phyloP scores from a whole-genome alignment of 2,113 vertebrate genomes.

The Falcunculus frontatus region DNA sequence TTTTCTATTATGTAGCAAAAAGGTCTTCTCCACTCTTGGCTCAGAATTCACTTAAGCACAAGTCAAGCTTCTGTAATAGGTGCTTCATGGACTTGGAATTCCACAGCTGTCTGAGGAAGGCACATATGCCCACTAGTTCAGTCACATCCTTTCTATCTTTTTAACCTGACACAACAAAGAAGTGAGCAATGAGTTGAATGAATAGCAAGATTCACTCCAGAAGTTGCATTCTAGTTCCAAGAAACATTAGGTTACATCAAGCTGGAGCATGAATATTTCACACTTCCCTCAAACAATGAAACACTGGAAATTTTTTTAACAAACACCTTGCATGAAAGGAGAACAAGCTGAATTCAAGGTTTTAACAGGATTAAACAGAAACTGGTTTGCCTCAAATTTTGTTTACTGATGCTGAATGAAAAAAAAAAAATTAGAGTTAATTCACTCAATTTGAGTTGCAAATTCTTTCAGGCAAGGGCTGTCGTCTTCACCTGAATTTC shows the following conservation, averaged over 20 bases:
- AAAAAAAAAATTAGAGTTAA: not conserved
- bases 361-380: not conserved
- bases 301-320: not conserved
- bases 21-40: not conserved
- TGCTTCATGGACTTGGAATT: not conserved
- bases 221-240: not conserved
- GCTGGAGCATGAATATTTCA: not conserved
- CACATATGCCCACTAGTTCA: not conserved
- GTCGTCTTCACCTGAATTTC: not conserved
- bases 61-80: not conserved
- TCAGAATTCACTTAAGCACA: not conserved
- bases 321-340: not conserved
- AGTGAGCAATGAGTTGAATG: not conserved
- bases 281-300: not conserved
- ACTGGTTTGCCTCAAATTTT: not conserved
- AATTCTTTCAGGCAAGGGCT: not conserved
- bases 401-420: not conserved
- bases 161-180: not conserved
- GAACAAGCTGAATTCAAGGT: not conserved
- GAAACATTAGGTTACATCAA: not conserved
- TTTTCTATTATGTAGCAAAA: not conserved
- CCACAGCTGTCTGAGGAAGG: not conserved
- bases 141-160: not conserved
- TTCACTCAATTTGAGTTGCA: not conserved
- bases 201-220: not conserved